Base-by-base conservation (phyloP, 2,113 vertebrate genomes). In the Pitta sordida region DNA sequence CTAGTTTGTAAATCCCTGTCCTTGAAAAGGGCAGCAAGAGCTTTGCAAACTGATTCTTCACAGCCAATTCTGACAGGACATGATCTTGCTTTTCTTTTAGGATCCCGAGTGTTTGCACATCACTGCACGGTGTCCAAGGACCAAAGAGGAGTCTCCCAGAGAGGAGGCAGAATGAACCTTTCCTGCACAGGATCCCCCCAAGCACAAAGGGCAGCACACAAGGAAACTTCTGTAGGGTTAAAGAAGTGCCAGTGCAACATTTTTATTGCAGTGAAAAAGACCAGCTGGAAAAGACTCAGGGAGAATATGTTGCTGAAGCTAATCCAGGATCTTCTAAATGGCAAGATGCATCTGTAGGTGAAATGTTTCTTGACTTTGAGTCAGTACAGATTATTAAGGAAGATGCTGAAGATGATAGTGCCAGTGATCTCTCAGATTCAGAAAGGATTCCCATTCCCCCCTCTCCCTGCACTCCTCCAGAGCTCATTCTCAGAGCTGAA, bases 371-470 rank as follows among this genome's bases (percentile, higher is more conserved):
- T 24, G 97, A 97, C 79, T 97, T 98, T 36, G 87, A 95, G 62
- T 97, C 98, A 0, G 71, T 97, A 79, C 94, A 88, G 11, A 95
- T 97, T 41, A 94, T 97, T n/a, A 97, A 96, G 92, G 99, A 94
- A 55, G 97, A 97, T 37, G 94, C 93, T 4, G 98, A 98, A 77
- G 98, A 98, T 48, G 99, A 99, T 58, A 98, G 98, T 10, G 98
- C 98, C 65, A 99, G 98, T 4, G 99, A 99, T 69, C 95, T 99
- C 69, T 99, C 99, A 2, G 99, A 99, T 73, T 98, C 98, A 0
- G 99, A 99, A 80, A 98, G 98, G 76, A 89, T 98, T 60, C 97
- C 97, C 29, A 78, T 95, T 14, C 97, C 95, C 3, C 94, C 97
- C 1, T 96, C 97, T 13, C 93, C 96, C 22, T 93, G 95, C 41